Evolutionary conservation across 2,888 invertebrate species (phyloP).

Genomic region (Nomada fabriciana): DNA sequence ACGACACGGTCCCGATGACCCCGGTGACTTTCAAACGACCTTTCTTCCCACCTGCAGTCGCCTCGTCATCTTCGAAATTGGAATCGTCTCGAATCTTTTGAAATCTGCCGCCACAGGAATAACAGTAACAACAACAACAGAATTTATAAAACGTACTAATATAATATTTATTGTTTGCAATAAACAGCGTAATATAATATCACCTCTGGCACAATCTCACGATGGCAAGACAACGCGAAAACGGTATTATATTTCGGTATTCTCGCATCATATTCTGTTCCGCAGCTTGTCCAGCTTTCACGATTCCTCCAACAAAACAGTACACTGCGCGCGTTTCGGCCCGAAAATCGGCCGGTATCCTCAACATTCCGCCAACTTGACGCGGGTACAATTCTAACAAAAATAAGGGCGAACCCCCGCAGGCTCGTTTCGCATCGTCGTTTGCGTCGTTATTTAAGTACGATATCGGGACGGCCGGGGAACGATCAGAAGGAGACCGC

Average conservation of each 20-base stretch:
- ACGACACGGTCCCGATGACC: neutral
- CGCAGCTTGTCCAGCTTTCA: slow-evolving; percentile 19
- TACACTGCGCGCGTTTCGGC: slow-evolving; percentile 2
- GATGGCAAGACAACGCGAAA: slow-evolving; percentile 84
- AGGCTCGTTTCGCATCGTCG: slow-evolving; percentile 64
- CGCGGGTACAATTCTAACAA: slow-evolving; percentile 74
- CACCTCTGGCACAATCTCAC: slow-evolving; percentile 85
- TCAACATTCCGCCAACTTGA: slow-evolving; percentile 61
- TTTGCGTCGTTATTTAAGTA: slow-evolving; percentile 64
- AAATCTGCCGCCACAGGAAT: too few species aligned
- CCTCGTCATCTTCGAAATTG: too few species aligned
- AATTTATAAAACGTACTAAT: slow-evolving; percentile 84
- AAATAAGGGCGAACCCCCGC: slow-evolving; percentile 71
- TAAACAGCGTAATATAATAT: slow-evolving; percentile 84
- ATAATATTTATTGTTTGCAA: slow-evolving; percentile 84
- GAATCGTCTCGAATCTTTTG: too few species aligned
- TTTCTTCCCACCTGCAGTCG: too few species aligned
- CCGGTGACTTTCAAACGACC: neutral
- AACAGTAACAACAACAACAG: slow-evolving; percentile 6
- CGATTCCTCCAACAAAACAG: slow-evolving; percentile 43
- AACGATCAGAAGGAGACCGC: slow-evolving; percentile 64
- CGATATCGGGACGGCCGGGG: slow-evolving; percentile 55
- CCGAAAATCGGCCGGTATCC: slow-evolving; percentile 31
- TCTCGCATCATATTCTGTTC: slow-evolving; percentile 57
- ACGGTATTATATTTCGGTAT: slow-evolving; percentile 63